Evolutionary conservation across 2,797 vertebrate genomes (phyloP), one percentile per base, ranked within the genome.

Genomic region (Gouania willdenowi): DNA sequence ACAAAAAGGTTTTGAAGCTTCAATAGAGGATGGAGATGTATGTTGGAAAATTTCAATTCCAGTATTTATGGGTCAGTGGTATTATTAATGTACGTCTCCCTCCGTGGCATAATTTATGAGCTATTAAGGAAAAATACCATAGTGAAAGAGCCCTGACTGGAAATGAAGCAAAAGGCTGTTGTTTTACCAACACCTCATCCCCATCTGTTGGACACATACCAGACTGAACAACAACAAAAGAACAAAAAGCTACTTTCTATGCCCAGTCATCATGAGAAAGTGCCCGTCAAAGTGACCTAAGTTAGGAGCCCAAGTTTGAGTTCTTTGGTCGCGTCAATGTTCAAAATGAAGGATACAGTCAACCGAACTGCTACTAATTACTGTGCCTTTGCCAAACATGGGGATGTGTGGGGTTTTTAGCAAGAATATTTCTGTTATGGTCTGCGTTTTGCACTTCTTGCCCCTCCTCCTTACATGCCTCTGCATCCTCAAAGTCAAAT

Each of bases 321-420:
- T n/a, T n/a, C 45, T 21, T 36, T 15, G 37, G 53, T 63, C 66
- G 19, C 32, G 47, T 54, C 32, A 26, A 43, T 34, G 51, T 41
- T 55, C 39, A 17, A 3, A 34, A 47, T 46, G 54, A 64, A 30
- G 64, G 51, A 72, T 45, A 37, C 28, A 59, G 66, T 66, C 49
- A 52, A 31, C 53, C 42, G 47, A 67, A 64, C 64, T 71, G 70
- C 72, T 68, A 66, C 61, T 55, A 53, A 65, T 79, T 66, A 71
- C 64, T 64, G 81, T 86, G 82, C 83, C 85, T 86, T 84, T 70
- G 58, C 71, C 23, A 48, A 85, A 80, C 58, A 65, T 13, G 52
- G 69, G 67, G 61, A 69, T 72, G 68, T 41, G 46, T 50, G 47
- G 16, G 40, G 56, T 72, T 44, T 41, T 78, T 61, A 65, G 41